phyloP scores from a whole-genome alignment of 2,797 vertebrate species.

The Heteromormyrus szaboi region DNA sequence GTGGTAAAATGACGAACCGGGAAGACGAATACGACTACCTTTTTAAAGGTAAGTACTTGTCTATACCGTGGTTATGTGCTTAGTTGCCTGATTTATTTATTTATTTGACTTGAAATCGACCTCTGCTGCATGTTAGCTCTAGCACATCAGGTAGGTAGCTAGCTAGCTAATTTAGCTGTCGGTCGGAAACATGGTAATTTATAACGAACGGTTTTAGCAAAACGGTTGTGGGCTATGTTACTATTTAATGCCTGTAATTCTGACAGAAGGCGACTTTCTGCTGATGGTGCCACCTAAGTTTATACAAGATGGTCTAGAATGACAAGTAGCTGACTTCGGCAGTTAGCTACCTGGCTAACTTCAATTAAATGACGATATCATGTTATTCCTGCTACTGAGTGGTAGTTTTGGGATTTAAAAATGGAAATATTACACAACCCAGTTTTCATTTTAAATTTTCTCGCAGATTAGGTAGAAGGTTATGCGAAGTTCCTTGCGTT shows the following conservation, averaged over 20 bases:
- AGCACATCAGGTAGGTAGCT: background rate
- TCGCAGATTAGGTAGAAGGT: background rate
- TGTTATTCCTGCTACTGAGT: background rate
- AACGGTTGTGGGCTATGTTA: background rate
- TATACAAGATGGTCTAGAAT: background rate
- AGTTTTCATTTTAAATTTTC: background rate
- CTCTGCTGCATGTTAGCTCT: conserved; percentile 1
- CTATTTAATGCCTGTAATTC: background rate
- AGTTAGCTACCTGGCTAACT: conserved; percentile 13
- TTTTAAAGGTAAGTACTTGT: conserved; percentile 72
- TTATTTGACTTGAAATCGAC: conserved; percentile 1
- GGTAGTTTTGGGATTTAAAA: background rate
- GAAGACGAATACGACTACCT: conserved; percentile 85
- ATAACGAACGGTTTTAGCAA: background rate
- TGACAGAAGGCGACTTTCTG: background rate
- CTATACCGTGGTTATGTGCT: background rate
- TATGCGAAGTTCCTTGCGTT: background rate
- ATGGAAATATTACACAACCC: background rate
- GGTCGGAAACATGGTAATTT: background rate
- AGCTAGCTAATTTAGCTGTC: background rate
- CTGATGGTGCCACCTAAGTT: background rate
- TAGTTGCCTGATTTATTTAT: conserved; percentile 6
- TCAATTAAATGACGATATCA: background rate
- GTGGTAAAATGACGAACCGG: conserved; percentile 63
- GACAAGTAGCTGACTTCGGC: background rate